Conservation (phyloP, 2,113 vertebrate genomes). For the Indri indri region DNA sequence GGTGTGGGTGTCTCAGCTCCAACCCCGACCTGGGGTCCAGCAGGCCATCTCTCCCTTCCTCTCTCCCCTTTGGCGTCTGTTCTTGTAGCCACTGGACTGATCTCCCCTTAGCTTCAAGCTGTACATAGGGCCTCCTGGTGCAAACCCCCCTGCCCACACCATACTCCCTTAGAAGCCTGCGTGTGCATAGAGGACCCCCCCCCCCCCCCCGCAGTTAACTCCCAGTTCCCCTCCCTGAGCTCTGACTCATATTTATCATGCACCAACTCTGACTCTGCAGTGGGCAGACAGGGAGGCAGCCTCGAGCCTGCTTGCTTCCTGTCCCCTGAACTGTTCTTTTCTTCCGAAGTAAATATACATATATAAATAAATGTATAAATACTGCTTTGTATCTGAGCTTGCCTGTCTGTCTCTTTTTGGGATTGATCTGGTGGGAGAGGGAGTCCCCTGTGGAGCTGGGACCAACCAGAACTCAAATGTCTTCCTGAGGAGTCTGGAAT, state of each 20-base stretch:
- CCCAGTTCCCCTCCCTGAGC: conserved; percentile 53
- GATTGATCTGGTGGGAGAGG: background rate
- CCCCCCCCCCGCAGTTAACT: background rate
- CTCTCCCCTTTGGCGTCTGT: background rate
- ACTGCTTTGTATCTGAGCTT: conserved; percentile 85
- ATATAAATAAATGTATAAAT: conserved; percentile 88
- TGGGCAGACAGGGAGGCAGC: conserved; percentile 55
- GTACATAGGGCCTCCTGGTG: conserved; percentile 79
- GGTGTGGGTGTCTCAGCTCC: background rate
- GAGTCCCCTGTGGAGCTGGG: background rate
- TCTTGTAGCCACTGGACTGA: conserved; percentile 23
- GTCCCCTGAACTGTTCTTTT: conserved; percentile 71
- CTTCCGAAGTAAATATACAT: conserved; percentile 80
- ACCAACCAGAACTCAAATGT: background rate
- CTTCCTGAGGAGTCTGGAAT: background rate
- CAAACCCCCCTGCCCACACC: conserved; percentile 72
- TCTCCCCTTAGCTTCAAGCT: conserved; percentile 72
- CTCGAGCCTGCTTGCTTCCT: conserved; percentile 41
- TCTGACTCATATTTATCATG: conserved; percentile 84
- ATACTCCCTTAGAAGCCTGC: background rate
- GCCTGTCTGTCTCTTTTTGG: conserved; percentile 66
- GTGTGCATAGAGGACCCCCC: conserved; percentile 12
- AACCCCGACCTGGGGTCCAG: background rate
- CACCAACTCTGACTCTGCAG: conserved; percentile 68
- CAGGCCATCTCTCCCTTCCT: background rate